Evolutionary conservation across 2,888 invertebrate genomes (phyloP).

Genomic region (Phengaris alcon): DNA sequence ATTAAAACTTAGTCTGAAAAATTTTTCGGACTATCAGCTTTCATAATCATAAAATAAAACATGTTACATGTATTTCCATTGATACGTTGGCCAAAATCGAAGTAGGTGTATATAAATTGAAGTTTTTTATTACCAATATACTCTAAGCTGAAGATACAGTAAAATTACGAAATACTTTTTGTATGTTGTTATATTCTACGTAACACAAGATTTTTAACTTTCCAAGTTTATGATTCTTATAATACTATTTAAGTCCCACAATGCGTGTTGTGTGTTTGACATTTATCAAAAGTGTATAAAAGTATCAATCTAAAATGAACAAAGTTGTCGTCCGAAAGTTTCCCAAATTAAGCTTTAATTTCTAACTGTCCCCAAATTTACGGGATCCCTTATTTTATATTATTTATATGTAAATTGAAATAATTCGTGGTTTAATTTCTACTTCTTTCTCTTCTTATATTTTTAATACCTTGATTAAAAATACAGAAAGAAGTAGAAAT

Average conservation of each 20-base stretch:
- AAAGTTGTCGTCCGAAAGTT: constrained; percentile 36
- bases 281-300: constrained; percentile 37
- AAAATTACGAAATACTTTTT: too few relatives aligned
- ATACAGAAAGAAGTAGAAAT: too few relatives aligned
- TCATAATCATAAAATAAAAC: too few relatives aligned
- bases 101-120: too few relatives aligned
- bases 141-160: too few relatives aligned
- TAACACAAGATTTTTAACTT: background rate
- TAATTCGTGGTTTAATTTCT: background rate
- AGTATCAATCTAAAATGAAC: constrained; percentile 37
- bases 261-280: background rate
- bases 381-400: background rate
- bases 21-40: too few relatives aligned
- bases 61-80: too few relatives aligned
- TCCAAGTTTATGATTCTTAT: background rate
- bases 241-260: background rate
- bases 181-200: background rate
- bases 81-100: too few relatives aligned
- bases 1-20: too few relatives aligned
- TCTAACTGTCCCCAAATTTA: background rate
- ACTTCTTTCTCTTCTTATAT: background rate
- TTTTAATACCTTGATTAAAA: background rate
- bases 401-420: constrained; percentile 19
- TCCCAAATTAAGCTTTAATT: constrained; percentile 45
- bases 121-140: too few relatives aligned